Base-by-base conservation (phyloP, 2,888 invertebrate genomes). In the Diarsia dahlii region DNA sequence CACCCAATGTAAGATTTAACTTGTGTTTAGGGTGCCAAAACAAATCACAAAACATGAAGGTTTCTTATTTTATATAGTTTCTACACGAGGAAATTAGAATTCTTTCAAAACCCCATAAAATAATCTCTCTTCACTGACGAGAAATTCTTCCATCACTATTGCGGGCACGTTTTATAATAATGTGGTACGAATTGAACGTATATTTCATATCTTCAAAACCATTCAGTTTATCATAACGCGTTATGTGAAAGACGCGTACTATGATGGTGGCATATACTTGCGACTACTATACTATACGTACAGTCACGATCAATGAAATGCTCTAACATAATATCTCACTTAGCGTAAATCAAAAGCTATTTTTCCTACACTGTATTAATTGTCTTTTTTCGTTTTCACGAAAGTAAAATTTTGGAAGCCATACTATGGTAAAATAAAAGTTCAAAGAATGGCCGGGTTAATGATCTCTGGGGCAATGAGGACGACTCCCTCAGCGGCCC, bases 151-250 rank as follows among this genome's bases (percentile, higher is more conserved):
- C 34, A 63, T 58, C 46, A 45, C 15, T 45, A 82, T 70, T 48
- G 15, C 34, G 28, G 60, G 58, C 84, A 83, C 71, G 74, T 70
- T 45, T 52, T 48, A 39, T 52, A 58, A 71, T 76, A 71, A 71
- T 66, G 50, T 66, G 54, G 45, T 66, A 66, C 9, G 52, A 73
- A 78, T 71, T 70, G 60, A 50, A 46, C 54, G 20, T 63, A 73
- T 70, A 54, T 76, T 50, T 71, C 68, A 71, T 46, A 50, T 67
- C 63, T 66, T 45, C 58, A 76, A 60, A 64, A 64, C 54, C 60
- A 63, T 52, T 73, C 20, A 12, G 13, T 62, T 54, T 52, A 60
- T 48, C 71, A 60, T 80, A 71, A 56, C 45, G 58, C 13, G 48
- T 74, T 68, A 72, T 80, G 45, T 3, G 52, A 65, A 50, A 52